phyloP scores from a whole-genome alignment of 2,888 invertebrate species.

The Congeria kusceri region DNA sequence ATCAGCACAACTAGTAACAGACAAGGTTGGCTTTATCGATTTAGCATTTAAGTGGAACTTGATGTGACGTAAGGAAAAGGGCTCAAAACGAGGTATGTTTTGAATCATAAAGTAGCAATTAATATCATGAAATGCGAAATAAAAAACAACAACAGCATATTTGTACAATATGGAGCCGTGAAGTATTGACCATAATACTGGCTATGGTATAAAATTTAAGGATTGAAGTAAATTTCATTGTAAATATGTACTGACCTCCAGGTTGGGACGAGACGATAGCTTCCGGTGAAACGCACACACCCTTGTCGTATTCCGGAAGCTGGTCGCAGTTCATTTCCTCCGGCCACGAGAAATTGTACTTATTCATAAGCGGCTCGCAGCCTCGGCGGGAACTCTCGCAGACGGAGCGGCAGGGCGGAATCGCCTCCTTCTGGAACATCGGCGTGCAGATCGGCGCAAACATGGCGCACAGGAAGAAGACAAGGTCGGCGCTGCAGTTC shows the following conservation, averaged over 20 bases:
- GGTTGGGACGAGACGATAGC: conserved; percentile 77
- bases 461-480: conserved; percentile 82
- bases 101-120: no score
- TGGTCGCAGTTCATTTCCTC: conserved; percentile 75
- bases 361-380: conserved; percentile 80
- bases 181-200: no score
- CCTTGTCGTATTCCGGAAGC: conserved; percentile 79
- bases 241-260: conserved; percentile 54
- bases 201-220: no score
- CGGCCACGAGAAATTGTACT: conserved; percentile 82
- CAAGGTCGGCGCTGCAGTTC: conserved; percentile 78
- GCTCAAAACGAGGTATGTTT: no score
- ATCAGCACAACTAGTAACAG: no score
- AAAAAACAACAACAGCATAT: no score
- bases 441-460: conserved; percentile 82
- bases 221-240: no score
- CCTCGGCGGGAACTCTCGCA: conserved; percentile 77
- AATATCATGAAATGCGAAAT: no score
- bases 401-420: conserved; percentile 81
- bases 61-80: no score
- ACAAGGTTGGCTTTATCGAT: no score
- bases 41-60: no score
- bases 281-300: conserved; percentile 80
- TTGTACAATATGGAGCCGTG: no score
- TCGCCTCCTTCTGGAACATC: conserved; percentile 77